Evolutionary conservation across 2,113 vertebrate genomes (phyloP), one percentile per base, ranked within the genome.

Genomic region (Meles meles): DNA sequence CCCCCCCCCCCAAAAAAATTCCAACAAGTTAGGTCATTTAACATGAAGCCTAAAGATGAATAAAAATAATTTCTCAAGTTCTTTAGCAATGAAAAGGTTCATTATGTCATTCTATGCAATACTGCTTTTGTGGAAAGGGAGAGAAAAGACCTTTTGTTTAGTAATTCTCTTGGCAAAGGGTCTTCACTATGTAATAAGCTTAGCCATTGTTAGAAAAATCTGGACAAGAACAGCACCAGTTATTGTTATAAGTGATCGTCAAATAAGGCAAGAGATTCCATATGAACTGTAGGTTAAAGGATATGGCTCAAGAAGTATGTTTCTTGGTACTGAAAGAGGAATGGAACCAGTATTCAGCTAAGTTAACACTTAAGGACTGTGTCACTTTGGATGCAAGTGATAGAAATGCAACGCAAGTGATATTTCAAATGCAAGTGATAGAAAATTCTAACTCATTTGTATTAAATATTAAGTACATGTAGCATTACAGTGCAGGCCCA

Each of bases 71-170:
- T 97, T 98, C 88, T 97, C 88, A 97, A 92, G 93, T 98, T 98
- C 93, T 87, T 96, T n/a, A 90, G 97, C 92, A 88, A 97, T 98
- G 97, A 97, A 97, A 92, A 98, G 87, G 74, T 94, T 97, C 65
- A 97, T 97, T 97, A 97, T 98, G 81, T 95, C 97, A 98, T 94
- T 93, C 49, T 77, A 42, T 18, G 98, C 90, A 98, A 96, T 98
- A 92, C 84, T 67, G 93, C 90, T 98, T 97, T 97, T 97, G 94
- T 96, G 84, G 71, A 88, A 44, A 95, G 61, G 83, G 90, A 97
- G 90, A 98, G 90, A 98, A 98, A 97, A 97, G 96, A 88, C 61
- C 90, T 94, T 95, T 98, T 98, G 97, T 98, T 96, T 81, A 92
- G 93, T 88, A 65, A 96, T 90, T 96, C 98, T 95, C 94, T 97